Base-by-base conservation (phyloP, 2,888 invertebrate genomes). In the Dryadula phaetusa region DNA sequence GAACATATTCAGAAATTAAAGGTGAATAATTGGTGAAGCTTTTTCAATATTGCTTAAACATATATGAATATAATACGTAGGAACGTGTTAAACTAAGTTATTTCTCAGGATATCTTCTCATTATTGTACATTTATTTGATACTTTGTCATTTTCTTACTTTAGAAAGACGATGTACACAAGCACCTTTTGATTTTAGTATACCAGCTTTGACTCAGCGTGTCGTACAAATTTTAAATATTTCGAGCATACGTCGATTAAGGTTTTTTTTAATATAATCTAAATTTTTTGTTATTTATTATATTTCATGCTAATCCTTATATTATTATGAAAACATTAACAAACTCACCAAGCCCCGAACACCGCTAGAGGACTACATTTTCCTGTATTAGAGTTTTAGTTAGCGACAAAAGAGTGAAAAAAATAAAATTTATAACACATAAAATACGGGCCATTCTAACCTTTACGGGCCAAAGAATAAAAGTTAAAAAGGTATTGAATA, bases 341-440 rank as follows among this genome's bases (percentile, higher is more conserved):
- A 12, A 44, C 28, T 8, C 22, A 8, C 22, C n/a, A 56, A 56
- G n/a, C 56, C 40, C 1, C n/a, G 37, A 12, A 12, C 22, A 22
- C 12, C 20, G 25, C 78, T 75, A 74, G 74, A 77, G 77, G 82
- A 81, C 82, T 81, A 84, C 77, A 85, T 84, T 83, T 82, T 78
- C 77, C 74, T 78, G 78, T 82, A 84, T 82, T 81, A 82, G 82
- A 81, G 79, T 80, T 85, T 84, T 86, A 58, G 58, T 79, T 82
- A 79, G 76, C 82, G 82, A 77, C 83, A 81, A 77, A 82, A 83
- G 82, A 76, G 54, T 32, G 54, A 42, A 64, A 61, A 37, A 47
- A 34, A 12, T 47, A 28, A 68, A 44, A 46, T 47, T 25, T 60
- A 60, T 66, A 22, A 18, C 53, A 62, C n/a, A 37, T 20, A 20